Conservation (phyloP, 2,888 invertebrate genomes). For the Yponomeuta sedellus region DNA sequence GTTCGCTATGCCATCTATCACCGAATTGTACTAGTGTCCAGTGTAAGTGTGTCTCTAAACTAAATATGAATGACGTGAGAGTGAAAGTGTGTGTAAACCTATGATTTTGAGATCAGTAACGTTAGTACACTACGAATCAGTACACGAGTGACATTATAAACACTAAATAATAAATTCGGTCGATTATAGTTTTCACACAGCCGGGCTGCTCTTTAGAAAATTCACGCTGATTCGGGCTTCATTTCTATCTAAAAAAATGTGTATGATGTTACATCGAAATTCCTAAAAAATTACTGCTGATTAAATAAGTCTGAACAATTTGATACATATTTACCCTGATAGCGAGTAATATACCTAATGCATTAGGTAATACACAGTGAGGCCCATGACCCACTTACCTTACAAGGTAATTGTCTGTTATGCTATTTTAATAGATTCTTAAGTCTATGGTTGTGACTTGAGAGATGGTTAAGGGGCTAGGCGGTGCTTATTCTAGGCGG, state of each 20-base stretch:
- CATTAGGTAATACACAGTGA: background rate
- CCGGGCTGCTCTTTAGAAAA: background rate
- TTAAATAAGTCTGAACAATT: background rate
- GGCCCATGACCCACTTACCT: no score
- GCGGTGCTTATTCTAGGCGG: no score
- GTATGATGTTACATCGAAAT: background rate
- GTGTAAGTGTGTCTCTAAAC: background rate
- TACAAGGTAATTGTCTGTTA: no score
- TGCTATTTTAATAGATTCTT: no score
- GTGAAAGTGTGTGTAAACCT: background rate
- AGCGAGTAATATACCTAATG: background rate
- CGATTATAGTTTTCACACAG: background rate
- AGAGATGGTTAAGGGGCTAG: no score
- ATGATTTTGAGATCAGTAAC: slow-evolving; percentile 1
- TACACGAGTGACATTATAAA: background rate
- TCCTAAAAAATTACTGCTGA: background rate
- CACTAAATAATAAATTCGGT: background rate
- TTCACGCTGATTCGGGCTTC: background rate
- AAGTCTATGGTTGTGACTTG: no score
- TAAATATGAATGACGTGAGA: background rate
- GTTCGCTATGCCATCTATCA: no score
- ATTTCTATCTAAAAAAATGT: background rate
- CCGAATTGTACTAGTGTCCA: background rate
- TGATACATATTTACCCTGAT: background rate
- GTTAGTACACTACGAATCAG: background rate